Base-by-base conservation (phyloP, 2,113 vertebrate species). In the Sebastes schlegelii region DNA sequence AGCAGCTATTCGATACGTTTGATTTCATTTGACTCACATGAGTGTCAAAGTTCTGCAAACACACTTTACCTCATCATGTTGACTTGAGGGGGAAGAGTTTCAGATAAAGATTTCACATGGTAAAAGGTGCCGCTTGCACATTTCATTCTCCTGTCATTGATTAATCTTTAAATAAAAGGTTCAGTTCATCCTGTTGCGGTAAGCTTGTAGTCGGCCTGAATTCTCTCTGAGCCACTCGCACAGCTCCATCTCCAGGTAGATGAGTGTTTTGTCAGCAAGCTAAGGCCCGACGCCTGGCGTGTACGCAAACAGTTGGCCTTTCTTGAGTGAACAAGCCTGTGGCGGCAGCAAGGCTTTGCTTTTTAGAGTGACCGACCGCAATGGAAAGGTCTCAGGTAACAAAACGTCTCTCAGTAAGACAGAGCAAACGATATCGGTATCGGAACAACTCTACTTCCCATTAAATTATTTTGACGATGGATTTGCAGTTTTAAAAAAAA, bases 221-320 rank as follows among this genome's bases (percentile, higher is more conserved):
- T 40, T 45, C 48, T 13, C 55, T 67, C 42, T 4, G 64, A 63
- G 19, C 1, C 21, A 0, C 60, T 55, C 26, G 10, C 10, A 7
- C 26, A 19, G 8, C 43, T 1, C 11, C 62, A 4, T 19, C 7
- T 65, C n/a, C 74, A 21, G 26, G 54, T 40, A 14, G 61, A n/a
- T 1, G 1, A 61, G 34, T 79, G 66, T 88, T 90, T 63, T 73
- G 83, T 82, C 80, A 84, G 82, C 74, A 86, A 13, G 43, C 23
- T 10, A 34, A 21, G 40, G 34, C 48, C 26, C 4, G 51, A 16
- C 16, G 9, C 42, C 26, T 16, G 45, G 14, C 40, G 5, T 23
- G 54, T 17, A 14, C 48, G 48, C 48, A 13, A 13, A 40, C n/a
- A 6, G 60, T 21, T 62, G 12, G 6, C 17, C 48, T 46, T 69